Evolutionary conservation across 2,888 invertebrate genomes (phyloP).

Genomic region (Thereva unica): DNA sequence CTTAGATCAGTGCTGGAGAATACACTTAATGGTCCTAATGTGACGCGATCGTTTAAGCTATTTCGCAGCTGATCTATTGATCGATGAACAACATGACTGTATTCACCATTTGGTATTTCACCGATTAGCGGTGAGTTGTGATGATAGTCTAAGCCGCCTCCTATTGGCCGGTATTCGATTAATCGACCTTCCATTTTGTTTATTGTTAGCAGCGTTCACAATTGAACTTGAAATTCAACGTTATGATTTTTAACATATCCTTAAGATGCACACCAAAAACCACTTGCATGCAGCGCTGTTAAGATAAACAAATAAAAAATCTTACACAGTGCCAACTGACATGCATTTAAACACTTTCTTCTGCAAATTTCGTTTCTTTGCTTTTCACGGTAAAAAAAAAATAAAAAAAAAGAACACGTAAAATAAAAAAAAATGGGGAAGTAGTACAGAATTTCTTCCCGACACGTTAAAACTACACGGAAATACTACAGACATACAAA

Average conservation of each 20-base stretch:
- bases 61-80: slow-evolving; percentile 67
- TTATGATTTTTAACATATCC: not conserved
- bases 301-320: too few relatives aligned
- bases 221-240: not conserved
- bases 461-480: slow-evolving; percentile 10
- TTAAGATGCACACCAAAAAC: too few relatives aligned
- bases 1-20: slow-evolving; percentile 54
- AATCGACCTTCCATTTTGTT: slow-evolving; percentile 62
- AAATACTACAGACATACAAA: slow-evolving; percentile 12
- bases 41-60: slow-evolving; percentile 65
- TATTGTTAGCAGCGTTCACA: not conserved
- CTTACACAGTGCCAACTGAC: too few relatives aligned
- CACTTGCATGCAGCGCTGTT: too few relatives aligned
- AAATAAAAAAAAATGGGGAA: not conserved
- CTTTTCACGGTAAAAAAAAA: too few relatives aligned
- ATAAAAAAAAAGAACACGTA: too few relatives aligned
- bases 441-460: slow-evolving; percentile 5
- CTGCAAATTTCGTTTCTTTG: too few relatives aligned
- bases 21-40: slow-evolving; percentile 60
- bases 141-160: slow-evolving; percentile 68
- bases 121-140: slow-evolving; percentile 69
- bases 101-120: slow-evolving; percentile 68
- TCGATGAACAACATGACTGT: slow-evolving; percentile 68
- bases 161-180: slow-evolving; percentile 64
- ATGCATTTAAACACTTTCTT: too few relatives aligned